These are phyloP conservation scores for Pectinophora gossypiella DNA, from an alignment of 1,140 invertebrate species.

Conservation along the genomic window DNA sequence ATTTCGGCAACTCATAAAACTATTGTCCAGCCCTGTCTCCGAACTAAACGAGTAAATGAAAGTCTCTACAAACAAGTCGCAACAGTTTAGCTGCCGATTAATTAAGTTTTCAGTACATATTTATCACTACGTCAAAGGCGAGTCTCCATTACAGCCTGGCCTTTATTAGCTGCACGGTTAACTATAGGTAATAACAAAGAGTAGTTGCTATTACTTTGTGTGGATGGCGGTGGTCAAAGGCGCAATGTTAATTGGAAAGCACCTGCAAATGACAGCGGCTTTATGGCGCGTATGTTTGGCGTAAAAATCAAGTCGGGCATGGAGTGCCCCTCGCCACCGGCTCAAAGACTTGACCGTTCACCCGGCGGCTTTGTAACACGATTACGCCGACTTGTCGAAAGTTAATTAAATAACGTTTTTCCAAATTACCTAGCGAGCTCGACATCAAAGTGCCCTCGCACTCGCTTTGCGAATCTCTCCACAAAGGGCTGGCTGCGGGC, in stretches of 20 bases:
- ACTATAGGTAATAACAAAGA: conserved; percentile 44
- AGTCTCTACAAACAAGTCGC: background rate
- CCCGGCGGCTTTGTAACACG: conserved; percentile 67
- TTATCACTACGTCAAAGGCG: conserved; percentile 12
- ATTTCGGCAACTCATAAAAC: conserved; percentile 70
- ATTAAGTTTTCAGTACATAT: background rate
- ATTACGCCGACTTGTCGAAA: conserved; percentile 72
- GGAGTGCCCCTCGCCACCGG: conserved; percentile 22
- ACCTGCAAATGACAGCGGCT: conserved; percentile 68
- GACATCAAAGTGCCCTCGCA: conserved; percentile 60
- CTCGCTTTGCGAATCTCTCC: conserved; percentile 57
- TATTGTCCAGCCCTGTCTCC: conserved; percentile 35
- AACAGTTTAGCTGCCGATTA: conserved; percentile 4
- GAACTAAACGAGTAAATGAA: background rate
- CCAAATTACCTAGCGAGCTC: conserved; percentile 63
- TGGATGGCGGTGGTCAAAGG: conserved; percentile 54
- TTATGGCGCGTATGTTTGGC: conserved; percentile 54
- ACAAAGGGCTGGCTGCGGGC: conserved; percentile 62
- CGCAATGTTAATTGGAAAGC: conserved; percentile 69
- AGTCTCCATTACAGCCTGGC: conserved; percentile 40
- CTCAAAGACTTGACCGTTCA: conserved; percentile 65
- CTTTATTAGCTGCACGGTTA: conserved; percentile 50
- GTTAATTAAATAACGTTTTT: conserved; percentile 75
- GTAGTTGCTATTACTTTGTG: conserved; percentile 46
- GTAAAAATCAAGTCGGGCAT: conserved; percentile 60